Evolutionary conservation across 2,888 invertebrate genomes (phyloP).

Genomic region (Eupithecia abbreviata): DNA sequence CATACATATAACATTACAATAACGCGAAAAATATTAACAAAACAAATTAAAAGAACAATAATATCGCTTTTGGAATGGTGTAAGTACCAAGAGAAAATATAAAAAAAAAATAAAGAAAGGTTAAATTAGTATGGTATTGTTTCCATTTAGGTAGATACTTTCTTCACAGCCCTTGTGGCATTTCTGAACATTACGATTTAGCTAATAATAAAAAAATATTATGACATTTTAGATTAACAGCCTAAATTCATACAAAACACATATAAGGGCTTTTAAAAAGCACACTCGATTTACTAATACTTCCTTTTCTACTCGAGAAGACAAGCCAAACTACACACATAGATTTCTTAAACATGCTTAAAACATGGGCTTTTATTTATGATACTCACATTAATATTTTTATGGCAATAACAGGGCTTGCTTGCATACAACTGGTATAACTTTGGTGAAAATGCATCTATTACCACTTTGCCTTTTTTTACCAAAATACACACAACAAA

Average conservation of each 20-base stretch:
- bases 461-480: background rate
- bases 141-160: conserved; percentile 10
- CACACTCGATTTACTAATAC: background rate
- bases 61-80: conserved; percentile 62
- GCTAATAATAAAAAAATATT: background rate
- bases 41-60: background rate
- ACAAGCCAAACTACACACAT: conserved; percentile 26
- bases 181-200: conserved; percentile 57
- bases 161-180: conserved; percentile 65
- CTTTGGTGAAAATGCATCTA: background rate
- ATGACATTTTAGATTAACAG: background rate
- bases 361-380: background rate
- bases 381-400: background rate
- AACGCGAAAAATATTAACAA: background rate
- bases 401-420: background rate
- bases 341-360: conserved; percentile 17
- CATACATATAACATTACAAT: background rate
- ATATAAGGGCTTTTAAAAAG: background rate
- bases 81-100: conserved; percentile 47
- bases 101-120: background rate
- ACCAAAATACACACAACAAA: background rate
- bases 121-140: background rate
- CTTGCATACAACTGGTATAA: background rate
- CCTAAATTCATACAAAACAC: background rate
- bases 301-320: background rate